Base-by-base conservation (phyloP, 2,113 vertebrate species). In the Actenoides hombroni region DNA sequence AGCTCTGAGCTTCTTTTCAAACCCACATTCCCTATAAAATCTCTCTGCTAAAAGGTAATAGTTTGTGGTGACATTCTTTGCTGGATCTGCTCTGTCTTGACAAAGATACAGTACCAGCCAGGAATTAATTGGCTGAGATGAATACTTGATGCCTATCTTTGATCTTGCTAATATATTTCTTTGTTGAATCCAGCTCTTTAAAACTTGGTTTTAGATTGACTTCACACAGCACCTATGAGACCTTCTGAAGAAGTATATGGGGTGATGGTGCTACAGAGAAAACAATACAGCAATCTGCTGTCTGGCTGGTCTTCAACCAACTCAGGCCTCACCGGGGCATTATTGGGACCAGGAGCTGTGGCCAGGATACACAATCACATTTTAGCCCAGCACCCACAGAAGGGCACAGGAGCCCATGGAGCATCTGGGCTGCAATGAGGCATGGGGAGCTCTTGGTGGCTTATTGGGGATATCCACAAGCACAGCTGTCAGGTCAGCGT, bases 341-440 rank as follows among this genome's bases (percentile, higher is more conserved):
- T 37, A 0, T 0, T 35, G 68, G 63, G 16, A 31, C n/a, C 51
- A 46, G 18, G 24, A 77, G 48, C 44, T 24, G 29, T 11, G 25
- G 48, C 21, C 76, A 60, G 31, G 28, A 8, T 11, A 2, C 2
- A 3, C 0, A 0, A 8, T 40, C n/a, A 74, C 48, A 4, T 23
- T 35, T n/a, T 5, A 81, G 16, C 59, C n/a, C 3, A 4, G 57
- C 15, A 48, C 11, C 15, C 20, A 31, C 37, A 63, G 54, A 37
- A 54, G 14, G 15, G 18, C 20, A 40, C 17, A n/a, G 71, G 23
- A 71, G 13, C 16, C 14, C 37, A 9, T 10, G 49, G 26, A 88
- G 29, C 49, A 44, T 7, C 26, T 25, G 15, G 40, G 26, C 46
- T 86, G 63, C 37, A 20, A 11, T 35, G 46, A 12, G 51, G 56